These are phyloP conservation scores for Ischnura elegans DNA, from an alignment of 2,888 invertebrate genomes.

Conservation along the genomic window DNA sequence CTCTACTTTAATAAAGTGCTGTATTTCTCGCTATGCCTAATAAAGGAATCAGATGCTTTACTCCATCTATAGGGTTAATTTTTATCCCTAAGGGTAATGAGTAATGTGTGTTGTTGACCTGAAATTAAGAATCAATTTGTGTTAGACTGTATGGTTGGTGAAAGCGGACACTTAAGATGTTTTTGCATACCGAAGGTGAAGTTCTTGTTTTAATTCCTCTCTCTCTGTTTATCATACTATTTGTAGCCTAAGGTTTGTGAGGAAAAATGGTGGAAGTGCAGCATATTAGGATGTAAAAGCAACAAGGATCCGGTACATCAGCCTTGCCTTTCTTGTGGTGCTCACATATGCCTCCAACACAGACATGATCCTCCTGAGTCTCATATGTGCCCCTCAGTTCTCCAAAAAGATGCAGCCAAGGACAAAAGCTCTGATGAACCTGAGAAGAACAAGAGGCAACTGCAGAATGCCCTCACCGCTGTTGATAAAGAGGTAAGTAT, in stretches of 20 bases:
- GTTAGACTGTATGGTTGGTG: too few relatives aligned
- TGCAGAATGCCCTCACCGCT: not conserved
- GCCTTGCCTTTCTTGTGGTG: conserved; percentile 22
- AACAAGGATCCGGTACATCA: not conserved
- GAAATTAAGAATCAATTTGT: too few relatives aligned
- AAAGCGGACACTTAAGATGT: too few relatives aligned
- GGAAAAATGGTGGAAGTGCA: conserved; percentile 15
- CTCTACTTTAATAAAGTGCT: too few relatives aligned
- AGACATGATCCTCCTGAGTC: conserved; percentile 2
- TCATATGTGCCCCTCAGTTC: not conserved
- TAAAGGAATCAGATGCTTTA: too few relatives aligned
- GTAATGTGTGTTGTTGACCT: too few relatives aligned
- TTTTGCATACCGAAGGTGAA: too few relatives aligned
- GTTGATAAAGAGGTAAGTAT: conserved; percentile 42
- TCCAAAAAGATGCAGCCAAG: not conserved
- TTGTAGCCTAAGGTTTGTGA: not conserved
- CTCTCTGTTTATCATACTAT: not conserved
- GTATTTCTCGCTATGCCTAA: too few relatives aligned
- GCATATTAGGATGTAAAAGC: conserved; percentile 5
- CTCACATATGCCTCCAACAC: conserved; percentile 36
- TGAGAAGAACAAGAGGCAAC: not conserved
- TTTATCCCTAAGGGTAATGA: too few relatives aligned
- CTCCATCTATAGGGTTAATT: too few relatives aligned
- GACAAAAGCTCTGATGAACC: not conserved
- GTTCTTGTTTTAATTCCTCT: too few relatives aligned